Base-by-base conservation (phyloP, 1,140 invertebrate genomes). In the Bombus pascuorum region DNA sequence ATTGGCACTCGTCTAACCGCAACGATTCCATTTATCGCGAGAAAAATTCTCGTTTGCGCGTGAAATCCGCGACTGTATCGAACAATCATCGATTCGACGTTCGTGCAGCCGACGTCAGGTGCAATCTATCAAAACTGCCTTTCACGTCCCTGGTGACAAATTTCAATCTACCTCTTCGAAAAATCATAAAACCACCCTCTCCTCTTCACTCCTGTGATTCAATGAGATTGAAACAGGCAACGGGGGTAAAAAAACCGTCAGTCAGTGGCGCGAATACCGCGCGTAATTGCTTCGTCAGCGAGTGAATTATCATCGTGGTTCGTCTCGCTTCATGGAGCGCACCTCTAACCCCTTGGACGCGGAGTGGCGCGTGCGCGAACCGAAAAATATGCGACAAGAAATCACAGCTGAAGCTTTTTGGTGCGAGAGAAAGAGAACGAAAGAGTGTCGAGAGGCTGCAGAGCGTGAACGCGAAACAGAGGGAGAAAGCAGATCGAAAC, bases 231-330 rank as follows among this genome's bases (percentile, higher is more conserved):
- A n/a, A 65, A 44, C 37, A 78, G 3, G 25, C 8, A 53, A 18
- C n/a, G 10, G 3, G 2, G 34, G 0, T 0, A 28, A 32, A 18
- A 32, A 70, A n/a, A 42, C 15, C 65, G n/a, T n/a, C 62, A 53
- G 57, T 42, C 39, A 75, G 10, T 39, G 57, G 72, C 34, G 62
- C 44, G 57, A 62, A 47, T 42, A 53, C 37, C 13, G 62, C 28
- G 22, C 37, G 65, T 78, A 84, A 84, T 79, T 84, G 39, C 83
- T 84, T 72, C 83, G 76, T 80, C 83, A 80, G 32, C 68, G 39
- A 10, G 83, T 72, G 53, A 80, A 85, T 84, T 79, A 85, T 85
- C 83, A 73, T 85, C 83, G 66, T 34, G 66, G 37, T 85, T 80
- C 59, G 57, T 78, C 68, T 71, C 68, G 76, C 53, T 72, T 70